These are phyloP conservation scores for Noctua janthina DNA, from an alignment of 2,888 invertebrate genomes.

Conservation along the genomic window DNA sequence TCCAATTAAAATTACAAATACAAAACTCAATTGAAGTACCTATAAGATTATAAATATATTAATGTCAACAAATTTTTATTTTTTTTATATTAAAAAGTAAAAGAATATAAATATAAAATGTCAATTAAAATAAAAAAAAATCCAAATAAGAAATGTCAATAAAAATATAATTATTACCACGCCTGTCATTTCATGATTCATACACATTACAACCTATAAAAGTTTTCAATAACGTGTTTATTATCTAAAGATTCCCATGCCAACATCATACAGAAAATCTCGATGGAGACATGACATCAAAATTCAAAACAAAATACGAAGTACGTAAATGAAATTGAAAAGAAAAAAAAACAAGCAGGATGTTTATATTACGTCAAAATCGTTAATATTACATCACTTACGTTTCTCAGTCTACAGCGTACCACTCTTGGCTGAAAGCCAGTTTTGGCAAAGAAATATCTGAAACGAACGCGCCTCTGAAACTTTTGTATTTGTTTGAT, in stretches of 20 bases:
- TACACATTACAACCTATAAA: not conserved
- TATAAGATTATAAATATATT: no score
- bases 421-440: slow-evolving; percentile 44
- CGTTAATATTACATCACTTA: slow-evolving; percentile 63
- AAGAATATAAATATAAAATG: no score
- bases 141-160: no score
- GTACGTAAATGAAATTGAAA: slow-evolving; percentile 4
- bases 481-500: slow-evolving; percentile 21
- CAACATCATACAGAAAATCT: not conserved
- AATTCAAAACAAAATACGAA: slow-evolving; percentile 15
- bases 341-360: slow-evolving; percentile 23
- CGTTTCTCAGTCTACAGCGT: slow-evolving; percentile 39
- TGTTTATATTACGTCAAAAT: slow-evolving; percentile 58
- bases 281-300: slow-evolving; percentile 4
- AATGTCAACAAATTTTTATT: no score
- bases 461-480: slow-evolving; percentile 16
- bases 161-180: no score
- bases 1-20: no score
- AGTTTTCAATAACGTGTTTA: not conserved
- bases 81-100: no score
- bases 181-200: not conserved
- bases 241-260: not conserved
- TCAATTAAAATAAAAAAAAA: no score
- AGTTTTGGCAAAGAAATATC: slow-evolving; percentile 27
- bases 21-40: no score